phyloP scores from a whole-genome alignment of 2,113 vertebrate species.

The Cathartes aura region DNA sequence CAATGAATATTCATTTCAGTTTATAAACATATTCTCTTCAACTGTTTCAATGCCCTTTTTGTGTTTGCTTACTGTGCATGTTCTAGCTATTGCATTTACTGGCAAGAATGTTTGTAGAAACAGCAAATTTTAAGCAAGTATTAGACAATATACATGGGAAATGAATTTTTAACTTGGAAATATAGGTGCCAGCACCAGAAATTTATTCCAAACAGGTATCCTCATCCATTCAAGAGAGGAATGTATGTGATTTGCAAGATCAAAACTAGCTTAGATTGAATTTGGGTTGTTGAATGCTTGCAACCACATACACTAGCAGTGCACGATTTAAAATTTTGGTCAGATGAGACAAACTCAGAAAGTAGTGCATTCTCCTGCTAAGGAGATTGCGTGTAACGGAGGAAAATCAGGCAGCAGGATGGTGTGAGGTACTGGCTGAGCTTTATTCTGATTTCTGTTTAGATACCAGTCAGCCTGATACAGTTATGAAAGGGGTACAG shows the following conservation, averaged over 20 bases:
- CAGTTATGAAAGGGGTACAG: neutral
- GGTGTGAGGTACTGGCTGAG: neutral
- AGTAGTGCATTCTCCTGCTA: neutral
- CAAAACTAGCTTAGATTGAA: neutral
- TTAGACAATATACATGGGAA: slow-evolving; percentile 20
- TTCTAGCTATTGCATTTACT: slow-evolving; percentile 59
- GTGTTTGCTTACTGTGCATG: slow-evolving; percentile 71
- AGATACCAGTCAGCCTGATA: neutral
- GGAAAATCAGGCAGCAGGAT: neutral
- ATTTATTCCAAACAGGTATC: neutral
- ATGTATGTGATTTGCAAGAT: neutral
- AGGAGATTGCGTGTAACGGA: neutral
- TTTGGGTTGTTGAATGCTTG: neutral
- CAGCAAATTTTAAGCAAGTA: slow-evolving; percentile 53
- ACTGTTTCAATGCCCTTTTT: slow-evolving; percentile 69
- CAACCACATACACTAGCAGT: neutral
- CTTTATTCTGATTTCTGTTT: neutral
- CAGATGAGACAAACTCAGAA: neutral
- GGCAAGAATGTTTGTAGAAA: slow-evolving; percentile 27
- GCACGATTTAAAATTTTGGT: neutral
- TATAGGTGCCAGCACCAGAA: neutral
- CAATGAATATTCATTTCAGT: slow-evolving; percentile 71
- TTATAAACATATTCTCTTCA: slow-evolving; percentile 72
- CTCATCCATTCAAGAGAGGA: neutral
- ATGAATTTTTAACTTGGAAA: slow-evolving; percentile 31